Evolutionary conservation across 2,888 invertebrate genomes (phyloP).

Genomic region (Eucriotettix oculatus): DNA sequence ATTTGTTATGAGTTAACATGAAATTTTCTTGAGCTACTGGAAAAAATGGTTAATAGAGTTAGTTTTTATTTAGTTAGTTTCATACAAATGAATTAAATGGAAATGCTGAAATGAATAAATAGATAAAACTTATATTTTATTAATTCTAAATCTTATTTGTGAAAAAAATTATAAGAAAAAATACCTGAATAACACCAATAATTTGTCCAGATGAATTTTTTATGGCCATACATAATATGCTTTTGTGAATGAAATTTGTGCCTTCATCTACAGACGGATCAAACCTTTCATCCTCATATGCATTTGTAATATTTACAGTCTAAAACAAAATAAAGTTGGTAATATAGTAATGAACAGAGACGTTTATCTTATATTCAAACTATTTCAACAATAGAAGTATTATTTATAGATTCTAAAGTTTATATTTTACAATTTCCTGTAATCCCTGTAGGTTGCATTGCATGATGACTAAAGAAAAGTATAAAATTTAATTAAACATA

Average conservation of each 20-base stretch:
- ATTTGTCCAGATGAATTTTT: conserved; percentile 84
- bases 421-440: no score
- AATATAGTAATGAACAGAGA: neutral
- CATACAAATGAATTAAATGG: neutral
- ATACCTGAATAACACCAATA: conserved; percentile 74
- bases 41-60: neutral
- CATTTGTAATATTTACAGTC: conserved; percentile 83
- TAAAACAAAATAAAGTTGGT: conserved; percentile 26
- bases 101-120: neutral
- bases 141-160: no score
- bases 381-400: no score
- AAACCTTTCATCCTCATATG: conserved; percentile 75
- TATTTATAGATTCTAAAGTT: no score
- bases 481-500: no score
- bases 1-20: neutral
- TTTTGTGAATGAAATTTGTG: conserved; percentile 68
- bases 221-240: conserved; percentile 89
- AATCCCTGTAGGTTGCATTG: no score
- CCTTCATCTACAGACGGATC: conserved; percentile 74
- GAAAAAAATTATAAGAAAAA: no score
- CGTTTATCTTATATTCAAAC: no score
- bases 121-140: neutral
- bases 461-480: no score
- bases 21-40: neutral
- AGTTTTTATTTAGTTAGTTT: neutral